Base-by-base conservation (phyloP, 2,797 vertebrate genomes). In the Rhinoraja longicauda region DNA sequence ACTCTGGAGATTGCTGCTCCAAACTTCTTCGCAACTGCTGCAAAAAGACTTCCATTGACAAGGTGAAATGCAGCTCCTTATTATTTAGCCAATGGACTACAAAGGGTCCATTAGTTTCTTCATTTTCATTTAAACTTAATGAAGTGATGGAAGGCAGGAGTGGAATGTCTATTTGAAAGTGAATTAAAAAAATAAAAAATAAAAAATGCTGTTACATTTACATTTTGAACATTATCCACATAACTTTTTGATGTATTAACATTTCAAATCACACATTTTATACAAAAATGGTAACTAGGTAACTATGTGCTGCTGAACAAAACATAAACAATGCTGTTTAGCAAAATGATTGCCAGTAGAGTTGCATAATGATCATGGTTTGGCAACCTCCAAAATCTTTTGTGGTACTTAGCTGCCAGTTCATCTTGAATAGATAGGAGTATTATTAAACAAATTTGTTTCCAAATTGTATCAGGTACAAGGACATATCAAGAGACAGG, bases 81-180 rank as follows among this genome's bases (percentile, higher is more conserved):
- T 99, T 99, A 94, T 99, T 99, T 93, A 99, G 97, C 98, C 98
- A 99, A 95, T 99, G 99, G 90, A 99, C 98, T 70, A 98, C 98
- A 96, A 99, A 99, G 93, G 97, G 97, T n/a, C 98, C 97, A 75
- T 96, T 97, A 82, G 97, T 96, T 94, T 99, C 98, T 95, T 99
- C 98, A 93, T 97, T 98, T 94, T 97, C 96, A 94, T 97, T 95
- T 90, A 97, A 96, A 94, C 95, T 97, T 95, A 99, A 94, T 93
- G 98, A 98, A 1, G 98, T 97, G 95, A 99, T 99, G 93, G 99
- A 99, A 94, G 99, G 99, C 86, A 99, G 97, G 78, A 99, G 96
- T 95, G 99, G 99, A 96, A 99, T 99, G 96, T 99, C 99, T 99
- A 94, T 1, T 93, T 93, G 39, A 88, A 93, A 93, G 93, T 24